Evolutionary conservation across 2,113 vertebrate genomes (phyloP).

Genomic region (Puma concolor): DNA sequence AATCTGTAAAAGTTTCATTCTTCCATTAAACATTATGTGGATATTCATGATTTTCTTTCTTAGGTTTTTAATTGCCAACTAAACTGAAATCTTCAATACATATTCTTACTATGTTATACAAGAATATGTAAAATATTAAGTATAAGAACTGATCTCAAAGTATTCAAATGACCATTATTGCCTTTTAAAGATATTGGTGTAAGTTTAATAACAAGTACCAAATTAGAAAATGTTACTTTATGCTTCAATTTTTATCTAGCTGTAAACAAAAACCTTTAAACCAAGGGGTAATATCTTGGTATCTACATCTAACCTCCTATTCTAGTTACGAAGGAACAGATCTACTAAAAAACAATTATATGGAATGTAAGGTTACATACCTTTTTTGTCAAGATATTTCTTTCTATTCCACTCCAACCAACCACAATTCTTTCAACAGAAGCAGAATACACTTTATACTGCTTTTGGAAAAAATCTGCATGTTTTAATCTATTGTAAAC

Average conservation of each 20-base stretch:
- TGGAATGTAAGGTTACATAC: conserved; percentile 13
- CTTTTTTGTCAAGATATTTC: conserved; percentile 1
- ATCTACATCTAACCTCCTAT: background rate
- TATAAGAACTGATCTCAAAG: background rate
- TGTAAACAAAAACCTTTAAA: conserved; percentile 30
- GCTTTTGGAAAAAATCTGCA: conserved; percentile 14
- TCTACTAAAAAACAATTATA: background rate
- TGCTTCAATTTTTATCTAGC: background rate
- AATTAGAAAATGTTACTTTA: background rate
- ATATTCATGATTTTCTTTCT: conserved; percentile 13
- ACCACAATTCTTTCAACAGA: background rate
- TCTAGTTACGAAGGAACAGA: conserved; percentile 18
- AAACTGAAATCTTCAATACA: background rate
- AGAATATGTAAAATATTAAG: background rate
- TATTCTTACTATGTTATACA: background rate
- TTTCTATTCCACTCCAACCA: background rate
- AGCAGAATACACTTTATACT: background rate
- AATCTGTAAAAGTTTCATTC: conserved; percentile 19
- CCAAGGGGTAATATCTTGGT: background rate
- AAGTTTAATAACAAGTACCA: background rate
- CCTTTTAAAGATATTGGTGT: background rate
- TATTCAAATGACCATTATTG: background rate
- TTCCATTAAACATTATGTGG: conserved; percentile 24
- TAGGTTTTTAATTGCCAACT: conserved; percentile 30
- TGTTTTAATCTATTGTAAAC: background rate